Conservation (phyloP, 2,888 invertebrate species). For the Teleiodes luculella region DNA sequence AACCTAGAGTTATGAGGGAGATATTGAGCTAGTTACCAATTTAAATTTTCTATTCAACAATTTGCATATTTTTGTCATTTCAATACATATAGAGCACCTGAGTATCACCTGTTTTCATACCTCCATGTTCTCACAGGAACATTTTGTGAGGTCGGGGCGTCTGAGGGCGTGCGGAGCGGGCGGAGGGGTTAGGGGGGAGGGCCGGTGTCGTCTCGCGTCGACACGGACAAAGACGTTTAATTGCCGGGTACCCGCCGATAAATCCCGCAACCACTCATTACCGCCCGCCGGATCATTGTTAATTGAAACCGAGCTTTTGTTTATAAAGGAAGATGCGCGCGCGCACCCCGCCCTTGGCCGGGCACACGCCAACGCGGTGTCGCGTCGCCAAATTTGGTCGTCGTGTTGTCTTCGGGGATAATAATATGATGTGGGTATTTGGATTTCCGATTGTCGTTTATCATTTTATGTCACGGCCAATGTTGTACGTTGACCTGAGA, state of each 20-base stretch:
- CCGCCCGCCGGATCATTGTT: conserved; percentile 68
- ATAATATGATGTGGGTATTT: neutral
- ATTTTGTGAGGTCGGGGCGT: conserved; percentile 43
- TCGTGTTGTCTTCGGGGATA: neutral
- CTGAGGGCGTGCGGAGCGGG: conserved; percentile 26
- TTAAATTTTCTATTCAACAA: too few relatives aligned
- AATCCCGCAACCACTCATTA: conserved; percentile 73
- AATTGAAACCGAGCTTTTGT: conserved; percentile 70
- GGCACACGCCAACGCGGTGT: conserved; percentile 15
- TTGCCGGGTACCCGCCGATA: conserved; percentile 69
- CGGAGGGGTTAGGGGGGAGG: conserved; percentile 36
- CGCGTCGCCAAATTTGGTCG: conserved; percentile 6
- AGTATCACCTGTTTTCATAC: conserved; percentile 21
- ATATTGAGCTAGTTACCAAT: too few relatives aligned
- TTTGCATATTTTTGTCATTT: neutral
- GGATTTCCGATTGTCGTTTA: neutral
- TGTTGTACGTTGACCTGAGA: neutral
- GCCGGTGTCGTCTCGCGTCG: conserved; percentile 34
- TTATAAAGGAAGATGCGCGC: conserved; percentile 25
- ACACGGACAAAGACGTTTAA: conserved; percentile 70
- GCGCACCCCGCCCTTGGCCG: neutral
- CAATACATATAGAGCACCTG: neutral
- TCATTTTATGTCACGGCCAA: neutral
- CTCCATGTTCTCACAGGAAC: conserved; percentile 25
- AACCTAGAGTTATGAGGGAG: too few relatives aligned